Base-by-base conservation (phyloP, 1,140 invertebrate species). In the Wasmannia auropunctata region DNA sequence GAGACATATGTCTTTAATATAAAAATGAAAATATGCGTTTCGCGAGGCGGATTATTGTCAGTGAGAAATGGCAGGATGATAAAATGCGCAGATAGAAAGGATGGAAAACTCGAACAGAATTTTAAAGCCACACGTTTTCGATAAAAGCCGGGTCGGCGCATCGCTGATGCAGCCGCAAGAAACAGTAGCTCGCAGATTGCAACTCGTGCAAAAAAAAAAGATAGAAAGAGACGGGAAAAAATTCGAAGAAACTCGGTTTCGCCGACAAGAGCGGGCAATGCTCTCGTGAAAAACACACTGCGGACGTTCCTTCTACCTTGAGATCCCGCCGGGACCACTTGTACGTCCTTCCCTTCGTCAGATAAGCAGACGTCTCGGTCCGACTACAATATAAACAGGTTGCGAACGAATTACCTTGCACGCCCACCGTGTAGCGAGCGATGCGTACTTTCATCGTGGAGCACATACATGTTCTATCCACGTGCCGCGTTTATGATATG, bases 331-430 rank as follows among this genome's bases (percentile, higher is more conserved):
- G 88, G 86, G 91, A 88, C 83, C 79, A 81, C 91, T 92, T 90
- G 75, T 86, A 91, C 86, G 86, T 88, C 86, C 83, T 91, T 88
- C 49, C 60, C 62, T 75, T 87, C 76, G 58, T 60, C 80, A 80
- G 88, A 91, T 91, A 91, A 91, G 84, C 83, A 85, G 90, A 91
- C 85, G 86, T 83, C 72, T 67, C 19, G 86, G 86, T 58, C 54
- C 51, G 76, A 80, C 72, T 76, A 54, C 74, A 62, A 83, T 84
- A 89, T 83, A 90, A 91, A 91, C 86, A 90, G 77, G 56, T 80
- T 80, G 72, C 67, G 81, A 89, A 89, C 87, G 80, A 88, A 84
- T 88, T 85, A 74, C 34, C 51, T 69, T 58, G 54, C 40, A 83
- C 25, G 8, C 25, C 19, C 16, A 43, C n/a, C 25, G 37, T 43